These are phyloP conservation scores for Cydia pomonella DNA, from an alignment of 1,140 invertebrate genomes.

Conservation along the genomic window DNA sequence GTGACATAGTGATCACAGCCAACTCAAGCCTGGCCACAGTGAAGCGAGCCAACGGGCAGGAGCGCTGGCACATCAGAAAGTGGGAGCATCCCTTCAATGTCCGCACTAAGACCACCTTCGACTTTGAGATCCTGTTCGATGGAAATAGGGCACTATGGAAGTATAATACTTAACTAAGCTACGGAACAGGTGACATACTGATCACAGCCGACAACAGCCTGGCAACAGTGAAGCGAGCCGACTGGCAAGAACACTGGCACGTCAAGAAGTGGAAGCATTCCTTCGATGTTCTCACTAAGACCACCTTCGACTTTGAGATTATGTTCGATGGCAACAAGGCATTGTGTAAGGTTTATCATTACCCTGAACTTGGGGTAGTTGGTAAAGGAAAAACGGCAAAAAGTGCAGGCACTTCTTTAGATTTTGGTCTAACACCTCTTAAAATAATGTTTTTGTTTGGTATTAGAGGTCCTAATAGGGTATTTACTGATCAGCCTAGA, in stretches of 20 bases:
- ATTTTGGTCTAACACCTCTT: too few relatives aligned
- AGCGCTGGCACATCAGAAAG: conserved; percentile 65
- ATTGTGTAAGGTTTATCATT: too few relatives aligned
- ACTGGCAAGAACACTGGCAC: conserved; percentile 70
- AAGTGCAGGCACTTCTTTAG: too few relatives aligned
- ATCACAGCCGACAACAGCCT: conserved; percentile 54
- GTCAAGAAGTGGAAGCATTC: conserved; percentile 56
- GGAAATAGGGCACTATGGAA: conserved; percentile 80
- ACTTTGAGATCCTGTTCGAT: conserved; percentile 80
- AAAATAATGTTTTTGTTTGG: too few relatives aligned
- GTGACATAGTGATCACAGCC: conserved; percentile 43
- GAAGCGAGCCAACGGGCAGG: conserved; percentile 52
- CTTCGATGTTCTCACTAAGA: conserved; percentile 53
- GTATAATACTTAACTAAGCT: too few relatives aligned
- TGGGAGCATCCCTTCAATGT: conserved; percentile 55
- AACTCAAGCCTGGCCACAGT: not conserved
- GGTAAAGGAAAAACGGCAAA: too few relatives aligned
- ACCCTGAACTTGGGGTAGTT: too few relatives aligned
- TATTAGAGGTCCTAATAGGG: too few relatives aligned
- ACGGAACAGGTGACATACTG: conserved; percentile 61
- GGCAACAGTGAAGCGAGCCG: conserved; percentile 48
- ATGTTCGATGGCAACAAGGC: conserved; percentile 80
- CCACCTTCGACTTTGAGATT: conserved; percentile 75
- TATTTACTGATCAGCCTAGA: too few relatives aligned
- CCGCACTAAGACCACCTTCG: conserved; percentile 58